Percentiles rank a stretch among this genome's conserved stretches.
Conservation (phyloP, 2,888 invertebrate species). For the Mallateleia sp. region DNA sequence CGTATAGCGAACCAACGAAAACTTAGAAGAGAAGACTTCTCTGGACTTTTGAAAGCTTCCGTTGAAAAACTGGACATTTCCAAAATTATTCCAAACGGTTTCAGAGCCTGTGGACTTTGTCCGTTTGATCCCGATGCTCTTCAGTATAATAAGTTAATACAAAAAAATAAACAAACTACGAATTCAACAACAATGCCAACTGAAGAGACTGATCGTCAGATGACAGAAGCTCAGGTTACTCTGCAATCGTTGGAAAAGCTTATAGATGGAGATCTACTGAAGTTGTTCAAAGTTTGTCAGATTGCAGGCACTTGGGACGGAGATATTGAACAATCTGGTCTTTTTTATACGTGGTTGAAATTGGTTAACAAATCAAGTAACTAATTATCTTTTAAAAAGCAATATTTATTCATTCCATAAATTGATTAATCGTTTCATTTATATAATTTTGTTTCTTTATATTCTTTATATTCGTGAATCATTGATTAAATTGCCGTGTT, state of each 20-base stretch:
- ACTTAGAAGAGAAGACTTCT: constrained; percentile 38
- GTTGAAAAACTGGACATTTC: constrained; percentile 27
- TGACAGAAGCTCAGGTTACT: too few relatives aligned
- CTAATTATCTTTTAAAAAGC: too few relatives aligned
- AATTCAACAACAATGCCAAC: too few relatives aligned
- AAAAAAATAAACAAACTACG: constrained; percentile 13
- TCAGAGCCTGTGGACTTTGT: constrained; percentile 30
- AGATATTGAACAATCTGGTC: constrained; percentile 22
- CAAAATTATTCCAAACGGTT: constrained; percentile 33
- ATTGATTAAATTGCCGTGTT: too few relatives aligned
- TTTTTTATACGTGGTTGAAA: constrained; percentile 32
- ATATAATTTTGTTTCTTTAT: too few relatives aligned
- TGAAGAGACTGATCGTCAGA: too few relatives aligned
- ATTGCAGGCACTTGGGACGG: constrained; percentile 4
- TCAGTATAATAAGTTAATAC: constrained; percentile 13
- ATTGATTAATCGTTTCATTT: too few relatives aligned
- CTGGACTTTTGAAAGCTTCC: constrained; percentile 18
- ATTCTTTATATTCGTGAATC: too few relatives aligned
- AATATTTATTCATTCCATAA: too few relatives aligned
- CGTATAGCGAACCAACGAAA: neutral
- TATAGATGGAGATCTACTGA: constrained; percentile 7
- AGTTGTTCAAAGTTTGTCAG: constrained; percentile 17
- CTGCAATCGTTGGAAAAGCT: constrained; percentile 18
- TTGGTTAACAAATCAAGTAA: too few relatives aligned
- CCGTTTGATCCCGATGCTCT: constrained; percentile 43